phyloP scores from a whole-genome alignment of 2,113 vertebrate species.

The Heptranchias perlo region DNA sequence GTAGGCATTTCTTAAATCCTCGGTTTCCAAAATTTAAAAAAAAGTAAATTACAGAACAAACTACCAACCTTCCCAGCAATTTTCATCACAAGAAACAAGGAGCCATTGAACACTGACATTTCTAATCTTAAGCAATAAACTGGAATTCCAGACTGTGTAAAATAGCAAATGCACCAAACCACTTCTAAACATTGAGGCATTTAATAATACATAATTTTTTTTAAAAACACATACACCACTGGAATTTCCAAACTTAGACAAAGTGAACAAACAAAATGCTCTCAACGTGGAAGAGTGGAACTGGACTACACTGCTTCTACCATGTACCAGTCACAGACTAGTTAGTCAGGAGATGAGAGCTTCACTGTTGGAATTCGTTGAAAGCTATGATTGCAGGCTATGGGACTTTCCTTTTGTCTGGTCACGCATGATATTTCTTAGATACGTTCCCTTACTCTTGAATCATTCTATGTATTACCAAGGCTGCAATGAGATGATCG shows the following conservation, averaged over 20 bases:
- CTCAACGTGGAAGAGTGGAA: neutral
- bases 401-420: too few relatives aligned
- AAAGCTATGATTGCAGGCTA: too few relatives aligned
- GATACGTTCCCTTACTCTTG: too few relatives aligned
- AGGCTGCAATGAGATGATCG: too few relatives aligned
- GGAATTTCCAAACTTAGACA: neutral
- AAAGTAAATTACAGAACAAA: neutral
- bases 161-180: neutral
- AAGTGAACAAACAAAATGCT: neutral
- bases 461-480: too few relatives aligned
- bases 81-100: neutral
- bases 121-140: neutral
- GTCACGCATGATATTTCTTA: too few relatives aligned
- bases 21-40: neutral
- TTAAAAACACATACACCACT: neutral
- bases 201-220: neutral
- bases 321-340: neutral
- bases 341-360: neutral
- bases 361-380: neutral
- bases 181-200: neutral
- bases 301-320: neutral
- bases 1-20: neutral
- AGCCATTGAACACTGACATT: neutral
- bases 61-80: neutral
- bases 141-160: neutral